A percentile compares a stretch with the other conserved stretches of the same genome.
Conservation (phyloP, 2,888 invertebrate genomes). For the Phortica okadai region DNA sequence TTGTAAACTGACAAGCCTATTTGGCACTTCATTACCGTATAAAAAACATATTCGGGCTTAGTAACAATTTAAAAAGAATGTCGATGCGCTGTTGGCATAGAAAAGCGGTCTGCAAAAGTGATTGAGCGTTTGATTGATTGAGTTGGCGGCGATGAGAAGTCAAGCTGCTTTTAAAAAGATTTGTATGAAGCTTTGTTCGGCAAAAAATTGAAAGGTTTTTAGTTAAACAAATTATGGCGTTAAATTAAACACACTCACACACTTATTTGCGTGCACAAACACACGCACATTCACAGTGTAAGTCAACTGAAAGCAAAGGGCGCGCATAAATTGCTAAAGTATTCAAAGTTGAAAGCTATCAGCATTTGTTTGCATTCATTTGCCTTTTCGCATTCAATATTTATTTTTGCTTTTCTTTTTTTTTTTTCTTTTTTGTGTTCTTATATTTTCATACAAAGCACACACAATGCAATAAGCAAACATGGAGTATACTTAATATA, state of each 20-base stretch:
- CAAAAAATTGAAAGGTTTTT: slow-evolving; percentile 65
- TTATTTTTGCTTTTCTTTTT: background rate
- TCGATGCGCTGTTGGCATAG: background rate
- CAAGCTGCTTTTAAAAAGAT: background rate
- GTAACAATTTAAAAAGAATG: background rate
- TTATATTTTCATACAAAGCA: background rate
- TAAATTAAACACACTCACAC: background rate
- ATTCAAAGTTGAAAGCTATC: slow-evolving; percentile 24
- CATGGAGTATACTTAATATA: slow-evolving; percentile 23
- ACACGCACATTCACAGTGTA: background rate
- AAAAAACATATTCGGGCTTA: slow-evolving; percentile 47
- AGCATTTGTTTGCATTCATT: slow-evolving; percentile 21
- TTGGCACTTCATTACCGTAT: slow-evolving; percentile 59
- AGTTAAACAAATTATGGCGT: slow-evolving; percentile 63
- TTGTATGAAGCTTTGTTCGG: background rate
- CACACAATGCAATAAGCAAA: background rate
- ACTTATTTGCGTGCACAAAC: background rate
- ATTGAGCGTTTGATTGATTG: slow-evolving; percentile 63
- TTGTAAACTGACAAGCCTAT: slow-evolving; percentile 39
- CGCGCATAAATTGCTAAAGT: background rate
- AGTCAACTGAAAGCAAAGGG: slow-evolving; percentile 1
- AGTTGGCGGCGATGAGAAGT: slow-evolving; percentile 38
- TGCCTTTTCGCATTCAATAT: background rate
- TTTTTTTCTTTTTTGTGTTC: background rate
- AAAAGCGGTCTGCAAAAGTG: background rate